A percentile compares a stretch with the other conserved stretches of the same genome.
phyloP scores from a whole-genome alignment of 1,140 invertebrate genomes.

The Microplitis mediator region DNA sequence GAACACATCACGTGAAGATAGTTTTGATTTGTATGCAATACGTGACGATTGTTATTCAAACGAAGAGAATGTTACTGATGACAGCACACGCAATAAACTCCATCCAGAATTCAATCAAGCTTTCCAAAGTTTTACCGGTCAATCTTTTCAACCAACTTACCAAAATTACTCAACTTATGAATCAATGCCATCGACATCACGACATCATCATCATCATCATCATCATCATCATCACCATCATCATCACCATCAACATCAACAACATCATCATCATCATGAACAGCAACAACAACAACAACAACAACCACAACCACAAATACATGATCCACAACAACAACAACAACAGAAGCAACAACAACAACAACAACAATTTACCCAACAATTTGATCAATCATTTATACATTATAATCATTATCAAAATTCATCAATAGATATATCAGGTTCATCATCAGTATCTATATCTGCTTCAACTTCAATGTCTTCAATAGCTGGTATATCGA shows the following conservation, averaged over 20 bases:
- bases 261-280: conserved; percentile 36
- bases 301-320: conserved; percentile 38
- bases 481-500: conserved; percentile 15
- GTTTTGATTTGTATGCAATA: conserved; percentile 70
- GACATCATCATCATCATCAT: conserved; percentile 48
- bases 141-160: conserved; percentile 40
- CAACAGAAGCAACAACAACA: conserved; percentile 45
- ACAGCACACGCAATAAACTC: conserved; percentile 52
- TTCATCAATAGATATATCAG: not conserved
- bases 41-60: conserved; percentile 72
- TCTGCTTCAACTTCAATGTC: too few species aligned
- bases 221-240: conserved; percentile 40
- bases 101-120: conserved; percentile 53
- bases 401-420: conserved; percentile 50
- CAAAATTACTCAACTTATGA: conserved; percentile 48
- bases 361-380: conserved; percentile 43
- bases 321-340: conserved; percentile 45
- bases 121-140: conserved; percentile 49
- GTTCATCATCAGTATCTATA: not conserved
- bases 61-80: conserved; percentile 58
- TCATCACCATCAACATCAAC: conserved; percentile 51
- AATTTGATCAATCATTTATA: conserved; percentile 40
- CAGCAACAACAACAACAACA: conserved; percentile 48
- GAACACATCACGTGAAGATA: conserved; percentile 66
- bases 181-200: conserved; percentile 52